Conservation (phyloP, 2,888 invertebrate genomes). For the Spialia ferax region DNA sequence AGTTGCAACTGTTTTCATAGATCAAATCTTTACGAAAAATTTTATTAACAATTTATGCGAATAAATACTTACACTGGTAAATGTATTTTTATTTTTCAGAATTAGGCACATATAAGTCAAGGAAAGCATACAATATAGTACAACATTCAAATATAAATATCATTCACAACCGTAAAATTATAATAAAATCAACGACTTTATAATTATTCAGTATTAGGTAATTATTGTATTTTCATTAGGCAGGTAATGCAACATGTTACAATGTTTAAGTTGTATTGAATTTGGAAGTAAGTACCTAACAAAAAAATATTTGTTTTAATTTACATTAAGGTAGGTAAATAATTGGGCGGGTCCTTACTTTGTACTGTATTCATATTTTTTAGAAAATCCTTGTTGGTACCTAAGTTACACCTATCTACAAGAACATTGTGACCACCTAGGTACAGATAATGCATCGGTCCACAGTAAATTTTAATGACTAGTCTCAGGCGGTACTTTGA, state of each 20-base stretch:
- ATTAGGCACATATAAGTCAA: slow-evolving; percentile 18
- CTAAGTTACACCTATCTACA: too few species aligned
- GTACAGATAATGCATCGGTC: background rate
- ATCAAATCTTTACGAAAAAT: slow-evolving; percentile 33
- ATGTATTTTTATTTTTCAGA: background rate
- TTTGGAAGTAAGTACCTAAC: too few species aligned
- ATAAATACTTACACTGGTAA: slow-evolving; percentile 3
- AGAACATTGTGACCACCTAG: too few species aligned
- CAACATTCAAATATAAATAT: slow-evolving; percentile 52
- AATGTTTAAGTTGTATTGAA: background rate
- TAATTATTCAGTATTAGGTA: background rate
- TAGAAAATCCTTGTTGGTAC: background rate
- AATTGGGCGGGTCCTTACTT: background rate
- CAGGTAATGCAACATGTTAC: background rate
- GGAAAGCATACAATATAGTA: slow-evolving; percentile 40
- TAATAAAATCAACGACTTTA: slow-evolving; percentile 1
- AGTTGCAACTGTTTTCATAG: slow-evolving; percentile 45
- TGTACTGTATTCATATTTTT: background rate
- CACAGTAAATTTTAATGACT: background rate
- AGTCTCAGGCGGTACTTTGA: slow-evolving; percentile 4
- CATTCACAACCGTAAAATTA: slow-evolving; percentile 67
- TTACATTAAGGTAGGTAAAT: background rate
- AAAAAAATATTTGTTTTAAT: too few species aligned
- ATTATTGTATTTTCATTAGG: too few species aligned
- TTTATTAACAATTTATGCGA: too few species aligned